phyloP scores from a whole-genome alignment of 2,113 vertebrate species.

The Benitochromis conjunctus region DNA sequence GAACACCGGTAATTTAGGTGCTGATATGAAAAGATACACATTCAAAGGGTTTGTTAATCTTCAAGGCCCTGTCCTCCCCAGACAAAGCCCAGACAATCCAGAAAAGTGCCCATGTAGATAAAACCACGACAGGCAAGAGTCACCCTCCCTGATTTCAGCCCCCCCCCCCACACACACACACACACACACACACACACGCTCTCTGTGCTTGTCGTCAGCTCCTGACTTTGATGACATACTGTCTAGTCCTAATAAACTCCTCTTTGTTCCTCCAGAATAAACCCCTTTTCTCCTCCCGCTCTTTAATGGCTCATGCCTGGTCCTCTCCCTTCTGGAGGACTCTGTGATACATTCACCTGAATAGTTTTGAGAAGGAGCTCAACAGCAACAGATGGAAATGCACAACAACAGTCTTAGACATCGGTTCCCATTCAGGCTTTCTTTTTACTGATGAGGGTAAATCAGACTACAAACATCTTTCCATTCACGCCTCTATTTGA shows the following conservation, averaged over 20 bases:
- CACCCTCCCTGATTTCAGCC: neutral
- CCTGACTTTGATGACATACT: constrained; percentile 37
- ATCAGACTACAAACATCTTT: neutral
- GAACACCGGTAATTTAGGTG: neutral
- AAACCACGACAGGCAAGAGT: neutral
- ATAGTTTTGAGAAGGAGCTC: neutral
- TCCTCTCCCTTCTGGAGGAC: constrained; percentile 5
- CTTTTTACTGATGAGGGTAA: neutral
- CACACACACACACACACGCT: neutral
- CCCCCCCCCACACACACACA: neutral
- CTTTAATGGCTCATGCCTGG: neutral
- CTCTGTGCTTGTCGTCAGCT: constrained; percentile 26
- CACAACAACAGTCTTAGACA: neutral
- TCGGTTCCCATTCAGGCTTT: neutral
- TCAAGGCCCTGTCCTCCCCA: neutral
- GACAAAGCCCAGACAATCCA: neutral
- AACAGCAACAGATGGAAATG: neutral
- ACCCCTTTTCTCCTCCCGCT: neutral
- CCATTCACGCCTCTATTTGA: neutral
- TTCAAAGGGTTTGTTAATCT: neutral
- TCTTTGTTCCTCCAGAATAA: constrained; percentile 60
- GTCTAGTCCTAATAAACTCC: constrained; percentile 16
- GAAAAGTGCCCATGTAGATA: neutral
- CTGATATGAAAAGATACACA: neutral
- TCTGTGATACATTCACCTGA: neutral